Base-by-base conservation (phyloP, 2,888 invertebrate genomes). In the Drosophila multiciliata region DNA sequence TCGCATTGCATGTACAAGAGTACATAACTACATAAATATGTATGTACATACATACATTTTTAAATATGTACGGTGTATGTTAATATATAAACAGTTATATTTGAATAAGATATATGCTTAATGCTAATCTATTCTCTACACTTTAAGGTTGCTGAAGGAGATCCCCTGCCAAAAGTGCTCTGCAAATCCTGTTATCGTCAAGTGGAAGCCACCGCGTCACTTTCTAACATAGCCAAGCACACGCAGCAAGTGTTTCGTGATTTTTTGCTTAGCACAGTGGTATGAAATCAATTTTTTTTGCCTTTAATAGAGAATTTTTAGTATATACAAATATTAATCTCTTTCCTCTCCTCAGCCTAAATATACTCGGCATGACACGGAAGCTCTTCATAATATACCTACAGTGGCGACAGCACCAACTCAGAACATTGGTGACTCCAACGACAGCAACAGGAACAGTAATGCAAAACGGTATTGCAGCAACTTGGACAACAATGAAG, bases 121-220 rank as follows among this genome's bases (percentile, higher is more conserved):
- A 35, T 69, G 9, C 26, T 53, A 57, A 36, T 38, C 11, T 23
- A 1, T 26, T 42, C n/a, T 45, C 17, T 48, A n/a, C 29, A n/a
- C 42, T 57, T 49, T 70, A 83, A 92, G 92, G 84, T 92, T 61
- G 77, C 82, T 17, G 91, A 92, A 64, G 83, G 91, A 75, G 92
- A 92, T 75, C 82, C 82, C 7, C 66, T 92, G 5, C 92, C 92
- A 5, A 92, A 92, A 69, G 91, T 92, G 5, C 81, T 92, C 0
- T 92, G 92, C 36, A 92, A 91, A 62, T 83, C 87, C 3, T 92
- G 92, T 60, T 92, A 90, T 65, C 92, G 92, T 0, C 92, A 92
- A 66, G 89, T 92, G 58, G 92, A 92, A 75, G 92, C 92, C 0
- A 91, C 92, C 0, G 92, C 92, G 2, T 91, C 92, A 0, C 80